Conservation (phyloP, 2,888 invertebrate genomes). For the Rhamnusium bicolor region DNA sequence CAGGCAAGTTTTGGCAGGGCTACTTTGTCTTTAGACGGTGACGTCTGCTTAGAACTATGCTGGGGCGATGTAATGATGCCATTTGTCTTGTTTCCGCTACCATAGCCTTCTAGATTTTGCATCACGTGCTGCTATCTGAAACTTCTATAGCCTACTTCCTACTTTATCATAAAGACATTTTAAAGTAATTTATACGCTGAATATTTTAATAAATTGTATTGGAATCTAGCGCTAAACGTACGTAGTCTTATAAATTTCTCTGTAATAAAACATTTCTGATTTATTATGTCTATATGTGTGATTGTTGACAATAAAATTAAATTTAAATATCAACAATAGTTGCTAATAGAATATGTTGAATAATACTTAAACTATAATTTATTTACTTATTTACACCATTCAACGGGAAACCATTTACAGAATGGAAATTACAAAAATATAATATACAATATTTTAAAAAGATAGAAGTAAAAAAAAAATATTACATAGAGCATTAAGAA, state of each 20-base stretch:
- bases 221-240: not conserved
- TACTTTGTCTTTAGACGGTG: not conserved
- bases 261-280: not conserved
- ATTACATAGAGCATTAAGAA: no score
- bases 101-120: conserved; percentile 45
- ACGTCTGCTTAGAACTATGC: conserved; percentile 22
- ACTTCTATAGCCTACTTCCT: conserved; percentile 37
- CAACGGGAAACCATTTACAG: no score
- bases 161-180: conserved; percentile 45
- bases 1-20: conserved; percentile 21
- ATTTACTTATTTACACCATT: no score
- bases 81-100: conserved; percentile 42
- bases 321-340: no score
- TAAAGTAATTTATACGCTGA: conserved; percentile 43
- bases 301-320: no score
- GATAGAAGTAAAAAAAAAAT: no score
- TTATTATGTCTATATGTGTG: not conserved
- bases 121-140: conserved; percentile 47
- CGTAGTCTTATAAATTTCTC: not conserved
- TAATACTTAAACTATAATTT: no score
- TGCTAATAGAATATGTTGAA: no score
- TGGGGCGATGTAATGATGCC: conserved; percentile 40
- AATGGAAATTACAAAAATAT: no score
- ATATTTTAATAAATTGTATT: conserved; percentile 27
- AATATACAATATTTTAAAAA: no score